phyloP scores from a whole-genome alignment of 2,888 invertebrate species.

The Noctua janthe region DNA sequence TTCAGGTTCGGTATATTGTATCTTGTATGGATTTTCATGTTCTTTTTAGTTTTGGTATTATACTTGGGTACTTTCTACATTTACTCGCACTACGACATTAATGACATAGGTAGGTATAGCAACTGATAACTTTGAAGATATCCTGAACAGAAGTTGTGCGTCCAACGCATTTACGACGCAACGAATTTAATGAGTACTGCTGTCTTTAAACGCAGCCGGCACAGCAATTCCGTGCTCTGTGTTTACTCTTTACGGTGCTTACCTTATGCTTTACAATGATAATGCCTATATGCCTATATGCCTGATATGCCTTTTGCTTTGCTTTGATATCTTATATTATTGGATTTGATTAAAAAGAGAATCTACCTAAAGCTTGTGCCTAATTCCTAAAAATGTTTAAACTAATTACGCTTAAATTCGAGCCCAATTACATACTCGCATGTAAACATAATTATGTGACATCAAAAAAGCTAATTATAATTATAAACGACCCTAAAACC shows the following conservation, averaged over 20 bases:
- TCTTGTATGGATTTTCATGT: slow-evolving; percentile 4
- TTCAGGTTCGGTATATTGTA: slow-evolving; percentile 11
- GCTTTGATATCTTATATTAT: neutral
- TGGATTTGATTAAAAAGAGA: neutral
- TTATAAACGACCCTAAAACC: slow-evolving; percentile 30
- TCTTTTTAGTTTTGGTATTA: slow-evolving; percentile 15
- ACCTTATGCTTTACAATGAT: neutral
- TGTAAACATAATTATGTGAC: slow-evolving; percentile 20
- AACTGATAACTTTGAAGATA: neutral
- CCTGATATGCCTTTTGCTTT: too few relatives aligned
- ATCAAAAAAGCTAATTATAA: slow-evolving; percentile 47
- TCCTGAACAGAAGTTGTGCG: neutral
- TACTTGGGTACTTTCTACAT: neutral
- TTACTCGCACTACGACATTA: neutral
- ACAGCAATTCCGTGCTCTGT: neutral
- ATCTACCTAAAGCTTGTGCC: neutral
- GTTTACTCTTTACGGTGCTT: neutral
- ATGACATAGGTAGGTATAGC: neutral
- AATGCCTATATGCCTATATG: too few relatives aligned
- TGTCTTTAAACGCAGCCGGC: neutral
- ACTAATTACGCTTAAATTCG: slow-evolving; percentile 5
- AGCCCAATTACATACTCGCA: neutral
- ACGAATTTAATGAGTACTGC: neutral
- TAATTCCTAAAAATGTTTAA: neutral
- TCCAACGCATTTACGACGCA: neutral